Base-by-base conservation (phyloP, 2,888 invertebrate species). In the Lampropteryx suffumata region DNA sequence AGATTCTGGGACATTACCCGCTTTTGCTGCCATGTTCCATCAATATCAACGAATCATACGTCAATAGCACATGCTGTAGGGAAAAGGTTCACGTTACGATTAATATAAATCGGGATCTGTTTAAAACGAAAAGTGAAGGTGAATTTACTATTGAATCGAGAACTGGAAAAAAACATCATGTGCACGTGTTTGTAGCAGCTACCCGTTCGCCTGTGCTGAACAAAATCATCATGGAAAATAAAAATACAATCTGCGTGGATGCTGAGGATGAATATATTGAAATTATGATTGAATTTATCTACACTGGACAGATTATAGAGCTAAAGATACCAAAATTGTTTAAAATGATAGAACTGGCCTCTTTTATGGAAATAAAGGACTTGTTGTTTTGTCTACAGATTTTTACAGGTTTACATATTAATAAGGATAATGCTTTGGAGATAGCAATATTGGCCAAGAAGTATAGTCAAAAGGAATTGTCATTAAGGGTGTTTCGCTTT, bases 171-270 rank as follows among this genome's bases (percentile, higher is more conserved):
- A 61, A 77, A 43, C 83, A 76, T 55, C 66, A 70, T 3, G 66
- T 73, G 0, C 89, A 89, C 51, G 80, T 77, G 54, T 69, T 88
- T 21, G 64, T 88, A 27, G 48, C 89, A 14, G 76, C 79, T 0
- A 79, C 81, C 1, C 82, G 82, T 45, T 85, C 87, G 47, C 64
- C 76, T 1, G 68, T 80, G 1, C 57, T 88, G 1, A 73, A 75
- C 37, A 67, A 73, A 14, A 56, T 71, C 24, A 63, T 82, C 0
- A 79, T 76, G 43, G 67, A 71, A 30, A 52, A 67, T 0, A 58
- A 70, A n/a, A 59, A 59, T 28, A 55, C 64, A 8, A 55, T 74
- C 30, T 60, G 56, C 32, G 48, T 87, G 24, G 76, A 86, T 43
- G 69, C 81, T 5, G 61, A 52, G 41, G 81, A 87, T 48, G 64